Percentiles rank a stretch among this genome's conserved stretches.
Conservation (phyloP, 1,140 invertebrate species). For the Microplitis demolitor region DNA sequence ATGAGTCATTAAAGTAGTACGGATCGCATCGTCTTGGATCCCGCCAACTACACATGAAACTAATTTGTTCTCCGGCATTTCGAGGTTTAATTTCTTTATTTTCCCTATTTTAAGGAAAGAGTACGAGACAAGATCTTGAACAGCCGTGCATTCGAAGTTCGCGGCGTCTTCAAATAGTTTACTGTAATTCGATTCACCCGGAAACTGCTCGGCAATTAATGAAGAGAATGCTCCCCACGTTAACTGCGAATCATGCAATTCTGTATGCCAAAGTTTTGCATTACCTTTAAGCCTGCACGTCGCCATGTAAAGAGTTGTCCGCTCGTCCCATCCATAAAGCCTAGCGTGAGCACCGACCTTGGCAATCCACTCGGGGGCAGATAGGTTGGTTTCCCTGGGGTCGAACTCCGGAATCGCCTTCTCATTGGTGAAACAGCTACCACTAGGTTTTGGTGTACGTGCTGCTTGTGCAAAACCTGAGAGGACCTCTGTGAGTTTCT, state of each 20-base stretch:
- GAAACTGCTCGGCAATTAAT: slow-evolving; percentile 6
- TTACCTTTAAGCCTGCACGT: slow-evolving; percentile 9
- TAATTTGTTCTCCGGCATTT: slow-evolving; percentile 14
- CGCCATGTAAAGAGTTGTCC: no score
- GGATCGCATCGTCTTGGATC: slow-evolving; percentile 8
- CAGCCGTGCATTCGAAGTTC: not conserved
- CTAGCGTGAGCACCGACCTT: no score
- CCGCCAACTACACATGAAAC: slow-evolving; percentile 8
- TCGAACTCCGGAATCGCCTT: no score
- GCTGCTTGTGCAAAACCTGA: no score
- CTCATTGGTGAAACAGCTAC: no score
- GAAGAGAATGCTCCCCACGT: not conserved
- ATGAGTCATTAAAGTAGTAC: slow-evolving; percentile 2
- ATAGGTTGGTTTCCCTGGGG: no score
- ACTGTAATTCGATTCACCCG: slow-evolving; percentile 9
- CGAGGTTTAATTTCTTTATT: slow-evolving; percentile 6
- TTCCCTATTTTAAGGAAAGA: slow-evolving; percentile 6
- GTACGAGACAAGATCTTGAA: not conserved
- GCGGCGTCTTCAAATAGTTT: slow-evolving; percentile 1
- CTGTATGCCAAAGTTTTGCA: slow-evolving; percentile 13
- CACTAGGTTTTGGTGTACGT: no score
- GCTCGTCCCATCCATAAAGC: no score
- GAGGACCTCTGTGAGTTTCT: slow-evolving; percentile 31
- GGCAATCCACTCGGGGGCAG: no score
- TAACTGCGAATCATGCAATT: not conserved